Percentiles rank a stretch among this genome's conserved stretches.
Conservation (phyloP, 92 coral and sea anemone genomes). For the Scolanthus callimorphus region DNA sequence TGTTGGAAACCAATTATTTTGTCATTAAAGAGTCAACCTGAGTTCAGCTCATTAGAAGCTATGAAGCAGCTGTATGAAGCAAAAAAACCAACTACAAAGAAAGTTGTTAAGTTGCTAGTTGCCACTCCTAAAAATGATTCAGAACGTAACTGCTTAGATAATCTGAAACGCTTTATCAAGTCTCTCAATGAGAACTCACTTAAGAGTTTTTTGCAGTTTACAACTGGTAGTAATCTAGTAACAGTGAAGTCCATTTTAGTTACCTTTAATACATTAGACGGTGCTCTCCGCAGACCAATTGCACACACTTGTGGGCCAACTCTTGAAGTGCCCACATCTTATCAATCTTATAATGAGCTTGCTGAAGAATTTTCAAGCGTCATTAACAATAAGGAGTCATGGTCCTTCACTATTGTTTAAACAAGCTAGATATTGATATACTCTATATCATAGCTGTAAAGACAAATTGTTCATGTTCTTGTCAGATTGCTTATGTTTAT, state of each 20-base stretch:
- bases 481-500: too few species aligned
- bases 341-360: conserved; percentile 38
- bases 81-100: conserved; percentile 26
- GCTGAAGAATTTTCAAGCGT: conserved; percentile 42
- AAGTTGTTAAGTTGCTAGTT: conserved; percentile 9
- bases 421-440: too few species aligned
- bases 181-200: conserved; percentile 26
- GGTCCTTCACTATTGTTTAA: conserved; percentile 32
- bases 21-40: conserved; percentile 18
- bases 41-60: conserved; percentile 16
- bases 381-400: conserved; percentile 35
- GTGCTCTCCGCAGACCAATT: too few species aligned
- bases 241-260: conserved; percentile 29
- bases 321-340: conserved; percentile 34
- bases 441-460: too few species aligned
- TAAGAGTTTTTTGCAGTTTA: conserved; percentile 32
- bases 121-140: conserved; percentile 12
- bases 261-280: conserved; percentile 32
- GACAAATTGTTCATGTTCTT: too few species aligned
- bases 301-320: conserved; percentile 42
- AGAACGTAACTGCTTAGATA: conserved; percentile 35
- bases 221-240: conserved; percentile 39
- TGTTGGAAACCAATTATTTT: conserved; percentile 27
- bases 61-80: conserved; percentile 19
- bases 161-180: conserved; percentile 32